Evolutionary conservation across 2,797 vertebrate genomes (phyloP).

Genomic region (Pogoniulus pusillus): DNA sequence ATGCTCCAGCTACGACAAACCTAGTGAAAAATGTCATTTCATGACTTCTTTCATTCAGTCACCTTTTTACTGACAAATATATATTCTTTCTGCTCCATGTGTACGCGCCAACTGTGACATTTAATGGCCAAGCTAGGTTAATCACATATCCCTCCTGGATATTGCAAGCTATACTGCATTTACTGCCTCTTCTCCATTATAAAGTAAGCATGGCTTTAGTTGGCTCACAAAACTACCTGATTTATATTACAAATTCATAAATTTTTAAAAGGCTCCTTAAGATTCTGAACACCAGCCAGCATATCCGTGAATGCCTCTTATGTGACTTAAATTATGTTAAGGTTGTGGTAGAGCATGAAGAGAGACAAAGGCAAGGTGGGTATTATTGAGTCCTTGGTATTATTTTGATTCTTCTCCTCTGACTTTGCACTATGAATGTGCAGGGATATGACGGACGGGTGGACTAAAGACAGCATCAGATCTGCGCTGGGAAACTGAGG

Average conservation of each 20-base stretch:
- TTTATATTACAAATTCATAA: neutral
- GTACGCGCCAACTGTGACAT: conserved; percentile 68
- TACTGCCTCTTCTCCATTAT: neutral
- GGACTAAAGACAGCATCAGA: neutral
- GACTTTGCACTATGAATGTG: neutral
- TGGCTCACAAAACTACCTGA: neutral
- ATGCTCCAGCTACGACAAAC: conserved; percentile 75
- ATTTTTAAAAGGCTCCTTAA: conserved; percentile 10
- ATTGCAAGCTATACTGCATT: conserved; percentile 19
- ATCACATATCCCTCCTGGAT: conserved; percentile 62
- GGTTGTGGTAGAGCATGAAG: neutral
- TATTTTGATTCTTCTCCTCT: neutral
- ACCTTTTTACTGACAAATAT: conserved; percentile 72
- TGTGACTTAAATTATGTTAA: neutral
- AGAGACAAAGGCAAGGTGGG: neutral
- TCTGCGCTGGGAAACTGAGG: neutral
- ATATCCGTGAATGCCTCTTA: neutral
- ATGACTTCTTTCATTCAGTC: conserved; percentile 74
- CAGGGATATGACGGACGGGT: neutral
- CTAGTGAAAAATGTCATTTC: conserved; percentile 79
- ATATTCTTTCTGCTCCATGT: conserved; percentile 66
- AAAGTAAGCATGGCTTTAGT: conserved; percentile 35
- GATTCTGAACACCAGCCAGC: conserved; percentile 8
- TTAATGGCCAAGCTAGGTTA: conserved; percentile 75
- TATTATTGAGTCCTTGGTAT: neutral